phyloP scores from a whole-genome alignment of 2,113 vertebrate genomes.

The Ciconia stormi region DNA sequence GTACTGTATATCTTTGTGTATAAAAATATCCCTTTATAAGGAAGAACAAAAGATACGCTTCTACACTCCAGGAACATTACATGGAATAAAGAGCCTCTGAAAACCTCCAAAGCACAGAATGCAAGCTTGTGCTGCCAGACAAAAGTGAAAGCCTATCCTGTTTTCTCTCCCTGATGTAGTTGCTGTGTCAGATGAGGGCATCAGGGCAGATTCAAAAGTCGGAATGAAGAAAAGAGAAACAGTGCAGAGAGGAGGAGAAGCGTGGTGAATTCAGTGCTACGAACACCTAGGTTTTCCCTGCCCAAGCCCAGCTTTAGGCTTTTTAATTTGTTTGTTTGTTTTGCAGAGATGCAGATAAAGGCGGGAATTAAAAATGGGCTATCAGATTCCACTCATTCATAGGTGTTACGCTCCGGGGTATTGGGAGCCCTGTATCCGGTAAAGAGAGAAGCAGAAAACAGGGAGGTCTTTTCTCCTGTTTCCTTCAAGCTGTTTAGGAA shows the following conservation, averaged over 20 bases:
- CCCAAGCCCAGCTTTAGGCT: background rate
- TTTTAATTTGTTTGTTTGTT: background rate
- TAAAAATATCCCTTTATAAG: constrained; percentile 68
- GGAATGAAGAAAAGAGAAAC: constrained; percentile 9
- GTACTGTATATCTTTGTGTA: constrained; percentile 67
- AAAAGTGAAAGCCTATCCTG: constrained; percentile 73
- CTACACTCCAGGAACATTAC: constrained; percentile 67
- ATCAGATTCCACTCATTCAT: background rate
- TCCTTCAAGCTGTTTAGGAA: constrained; percentile 47
- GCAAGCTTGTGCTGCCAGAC: constrained; percentile 70
- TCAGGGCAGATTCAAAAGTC: constrained; percentile 58
- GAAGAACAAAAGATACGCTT: constrained; percentile 71
- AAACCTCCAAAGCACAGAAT: constrained; percentile 68
- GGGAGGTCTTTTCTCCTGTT: background rate
- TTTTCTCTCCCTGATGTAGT: constrained; percentile 65
- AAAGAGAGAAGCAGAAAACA: background rate
- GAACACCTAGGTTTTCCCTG: constrained; percentile 7
- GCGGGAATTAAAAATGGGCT: background rate
- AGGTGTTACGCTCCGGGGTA: background rate
- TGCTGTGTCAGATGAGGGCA: constrained; percentile 69
- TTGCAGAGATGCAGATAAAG: background rate
- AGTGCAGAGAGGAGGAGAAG: background rate
- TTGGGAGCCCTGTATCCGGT: background rate
- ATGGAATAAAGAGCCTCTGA: constrained; percentile 72
- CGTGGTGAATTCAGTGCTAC: background rate